phyloP scores from a whole-genome alignment of 2,888 invertebrate species.

The Synergus itoensis region DNA sequence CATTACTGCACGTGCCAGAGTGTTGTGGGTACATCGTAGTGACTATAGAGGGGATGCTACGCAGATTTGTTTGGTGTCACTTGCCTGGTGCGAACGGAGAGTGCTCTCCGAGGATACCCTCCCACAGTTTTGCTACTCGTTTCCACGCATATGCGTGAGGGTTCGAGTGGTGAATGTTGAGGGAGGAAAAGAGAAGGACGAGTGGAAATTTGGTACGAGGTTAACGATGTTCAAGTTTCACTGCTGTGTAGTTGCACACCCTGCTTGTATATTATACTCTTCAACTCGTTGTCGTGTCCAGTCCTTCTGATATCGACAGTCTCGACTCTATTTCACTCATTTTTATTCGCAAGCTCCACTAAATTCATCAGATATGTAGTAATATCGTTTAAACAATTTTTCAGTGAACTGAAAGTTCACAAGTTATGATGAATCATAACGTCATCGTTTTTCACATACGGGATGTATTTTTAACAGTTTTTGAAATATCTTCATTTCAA shows the following conservation, averaged over 20 bases:
- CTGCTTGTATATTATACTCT: conserved; percentile 57
- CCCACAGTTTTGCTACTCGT: conserved; percentile 55
- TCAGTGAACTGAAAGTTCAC: too few relatives aligned
- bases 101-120: conserved; percentile 58
- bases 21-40: conserved; percentile 24
- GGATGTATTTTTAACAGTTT: too few relatives aligned
- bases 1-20: conserved; percentile 20
- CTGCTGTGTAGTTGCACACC: conserved; percentile 63
- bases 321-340: background rate
- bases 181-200: conserved; percentile 60
- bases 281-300: conserved; percentile 69
- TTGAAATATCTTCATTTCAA: background rate
- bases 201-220: conserved; percentile 63
- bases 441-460: too few relatives aligned
- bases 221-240: conserved; percentile 69
- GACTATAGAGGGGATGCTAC: conserved; percentile 53
- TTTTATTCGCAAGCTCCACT: background rate
- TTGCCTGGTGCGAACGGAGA: conserved; percentile 66
- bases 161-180: conserved; percentile 50
- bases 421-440: too few relatives aligned
- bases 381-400: background rate
- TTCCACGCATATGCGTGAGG: conserved; percentile 51
- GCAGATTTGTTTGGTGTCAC: conserved; percentile 76
- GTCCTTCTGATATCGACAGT: conserved; percentile 70
- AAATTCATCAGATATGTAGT: background rate